phyloP scores from a whole-genome alignment of 2,888 invertebrate species.

The Synergus japonicus region DNA sequence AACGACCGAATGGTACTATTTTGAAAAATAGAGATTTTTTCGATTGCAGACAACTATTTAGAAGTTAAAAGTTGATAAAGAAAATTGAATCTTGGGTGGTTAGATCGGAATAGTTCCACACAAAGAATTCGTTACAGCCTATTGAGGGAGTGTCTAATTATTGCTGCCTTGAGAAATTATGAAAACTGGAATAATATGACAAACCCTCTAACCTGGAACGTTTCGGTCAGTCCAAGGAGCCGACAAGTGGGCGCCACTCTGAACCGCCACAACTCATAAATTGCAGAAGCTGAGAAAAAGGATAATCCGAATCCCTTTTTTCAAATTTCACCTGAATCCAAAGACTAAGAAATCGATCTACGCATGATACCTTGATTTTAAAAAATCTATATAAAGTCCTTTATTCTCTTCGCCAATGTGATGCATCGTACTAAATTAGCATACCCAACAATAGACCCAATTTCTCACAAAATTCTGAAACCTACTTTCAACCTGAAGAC shows the following conservation, averaged over 20 bases:
- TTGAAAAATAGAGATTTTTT: background rate
- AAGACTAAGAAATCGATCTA: background rate
- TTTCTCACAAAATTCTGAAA: background rate
- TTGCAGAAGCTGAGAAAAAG: conserved; percentile 39
- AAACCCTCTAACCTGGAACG: conserved; percentile 31
- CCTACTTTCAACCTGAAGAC: background rate
- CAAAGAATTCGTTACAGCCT: conserved; percentile 45
- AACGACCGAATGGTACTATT: background rate
- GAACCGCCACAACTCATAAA: conserved; percentile 26
- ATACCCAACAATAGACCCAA: background rate
- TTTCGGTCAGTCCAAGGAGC: conserved; percentile 10
- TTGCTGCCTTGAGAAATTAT: conserved; percentile 47
- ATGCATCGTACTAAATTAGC: background rate
- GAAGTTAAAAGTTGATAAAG: background rate
- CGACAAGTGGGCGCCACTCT: conserved; percentile 40
- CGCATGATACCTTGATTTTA: too few relatives aligned
- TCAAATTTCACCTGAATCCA: conserved; percentile 9
- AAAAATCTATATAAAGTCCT: background rate
- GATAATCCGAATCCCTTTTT: conserved; percentile 38
- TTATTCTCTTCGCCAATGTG: too few relatives aligned
- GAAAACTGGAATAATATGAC: conserved; percentile 37
- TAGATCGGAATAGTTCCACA: conserved; percentile 6
- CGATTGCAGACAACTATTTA: too few relatives aligned
- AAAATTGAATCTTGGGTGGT: background rate
- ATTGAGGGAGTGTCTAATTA: conserved; percentile 44